Evolutionary conservation across 37 sponge, comb jelly and placozoan genomes (phyloP), one percentile per base, ranked within the genome.

Genomic region (Ianthella basta): DNA sequence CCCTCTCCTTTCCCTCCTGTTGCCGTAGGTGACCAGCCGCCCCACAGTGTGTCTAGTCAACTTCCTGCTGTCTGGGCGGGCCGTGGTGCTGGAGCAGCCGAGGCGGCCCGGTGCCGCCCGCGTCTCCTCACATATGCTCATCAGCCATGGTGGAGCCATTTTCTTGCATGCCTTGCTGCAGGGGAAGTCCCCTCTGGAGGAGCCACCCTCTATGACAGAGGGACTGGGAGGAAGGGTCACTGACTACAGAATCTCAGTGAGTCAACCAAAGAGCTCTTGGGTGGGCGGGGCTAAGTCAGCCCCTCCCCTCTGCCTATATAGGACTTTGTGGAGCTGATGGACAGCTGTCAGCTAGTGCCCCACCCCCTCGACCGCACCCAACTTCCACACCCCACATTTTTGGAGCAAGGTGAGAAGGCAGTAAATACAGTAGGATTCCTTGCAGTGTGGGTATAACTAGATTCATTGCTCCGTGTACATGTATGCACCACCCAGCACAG

Each of bases 41-140:
- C 97, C 97, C 0, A 93, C 97, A 14, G 84, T 91, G 15, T 96
- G 97, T 64, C 84, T 96, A 19, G 81, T 96, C 75, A 96, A 93
- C 75, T 96, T 96, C 81, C 86, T 96, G 30, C 84, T 93, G 56
- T 91, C 92, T 54, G 82, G 82, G 63, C 23, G 57, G 15, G 56
- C 65, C 27, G 97, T 96, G 33, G 21, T 93, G 53, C 72, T 96
- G 88, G 97, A 96, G 80, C 97, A 96, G 74, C 87, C 95, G 4
- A 89, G 73, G 80, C 80, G 84, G 55, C 70, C 84, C 6, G 78
- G 78, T 1, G n/a, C 56, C 35, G 44, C 23, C 24, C 89, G 89
- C 34, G 33, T 91, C 34, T 66, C 91, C 57, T 86, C 92, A 19
- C 95, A 95, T 57, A 73, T 95, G 55, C 90, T 95, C 53, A 78